These are phyloP conservation scores for Physocephala rufipes DNA, from an alignment of 2,888 invertebrate species.

Conservation along the genomic window DNA sequence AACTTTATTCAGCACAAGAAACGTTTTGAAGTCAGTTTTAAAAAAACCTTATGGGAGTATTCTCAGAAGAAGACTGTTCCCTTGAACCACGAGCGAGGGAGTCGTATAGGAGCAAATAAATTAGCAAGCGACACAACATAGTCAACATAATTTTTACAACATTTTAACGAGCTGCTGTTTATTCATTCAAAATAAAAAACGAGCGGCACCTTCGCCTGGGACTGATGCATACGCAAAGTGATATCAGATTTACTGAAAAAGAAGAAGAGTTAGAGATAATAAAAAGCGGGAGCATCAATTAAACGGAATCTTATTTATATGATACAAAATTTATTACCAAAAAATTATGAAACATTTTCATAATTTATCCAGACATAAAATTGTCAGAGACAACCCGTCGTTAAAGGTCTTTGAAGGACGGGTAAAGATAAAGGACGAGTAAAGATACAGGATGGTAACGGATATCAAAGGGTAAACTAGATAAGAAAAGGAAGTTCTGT, in stretches of 20 bases:
- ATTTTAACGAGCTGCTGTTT: constrained; percentile 18
- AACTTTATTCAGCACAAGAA: neutral
- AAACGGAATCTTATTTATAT: constrained; percentile 25
- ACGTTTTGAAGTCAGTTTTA: neutral
- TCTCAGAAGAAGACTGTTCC: too few species aligned
- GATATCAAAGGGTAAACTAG: too few species aligned
- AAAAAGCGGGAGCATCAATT: constrained; percentile 3
- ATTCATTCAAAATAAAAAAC: neutral
- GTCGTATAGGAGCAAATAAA: too few species aligned
- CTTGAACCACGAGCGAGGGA: neutral
- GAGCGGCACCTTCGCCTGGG: neutral
- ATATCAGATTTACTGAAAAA: too few species aligned
- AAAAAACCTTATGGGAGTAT: too few species aligned
- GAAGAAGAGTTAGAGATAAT: constrained; percentile 17
- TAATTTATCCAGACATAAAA: constrained; percentile 29
- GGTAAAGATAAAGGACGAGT: neutral
- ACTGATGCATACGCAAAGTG: neutral
- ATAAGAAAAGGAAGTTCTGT: too few species aligned
- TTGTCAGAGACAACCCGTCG: neutral
- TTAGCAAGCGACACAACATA: neutral
- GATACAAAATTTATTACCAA: constrained; percentile 25
- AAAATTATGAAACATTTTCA: constrained; percentile 31
- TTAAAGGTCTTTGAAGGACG: neutral
- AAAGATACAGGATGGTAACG: neutral
- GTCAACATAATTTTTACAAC: constrained; percentile 17